Evolutionary conservation across 2,888 invertebrate genomes (phyloP).

Genomic region (Eupithecia subumbrata): DNA sequence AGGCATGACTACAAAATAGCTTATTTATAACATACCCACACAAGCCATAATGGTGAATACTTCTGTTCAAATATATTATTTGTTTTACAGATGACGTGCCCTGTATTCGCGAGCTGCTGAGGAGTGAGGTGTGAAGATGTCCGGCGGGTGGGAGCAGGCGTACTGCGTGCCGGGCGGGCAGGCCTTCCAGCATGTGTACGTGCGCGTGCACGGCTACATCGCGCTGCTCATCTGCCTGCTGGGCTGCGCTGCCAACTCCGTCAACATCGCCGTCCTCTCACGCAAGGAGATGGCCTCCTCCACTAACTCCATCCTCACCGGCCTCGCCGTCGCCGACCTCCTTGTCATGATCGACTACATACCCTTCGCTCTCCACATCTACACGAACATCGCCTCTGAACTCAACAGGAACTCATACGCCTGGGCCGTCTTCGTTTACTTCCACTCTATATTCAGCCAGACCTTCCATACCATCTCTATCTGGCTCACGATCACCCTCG

Average conservation of each 20-base stretch:
- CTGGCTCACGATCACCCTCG: slow-evolving; percentile 95
- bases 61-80: not conserved
- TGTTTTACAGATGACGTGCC: slow-evolving; percentile 39
- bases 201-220: slow-evolving; percentile 91
- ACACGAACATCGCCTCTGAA: slow-evolving; percentile 83
- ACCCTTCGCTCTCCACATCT: slow-evolving; percentile 92
- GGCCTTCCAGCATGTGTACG: slow-evolving; percentile 86
- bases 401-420: slow-evolving; percentile 84
- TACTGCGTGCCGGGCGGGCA: slow-evolving; percentile 83
- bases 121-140: slow-evolving; percentile 46
- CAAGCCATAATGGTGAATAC: not conserved
- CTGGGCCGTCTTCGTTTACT: slow-evolving; percentile 92
- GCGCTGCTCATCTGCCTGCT: slow-evolving; percentile 94
- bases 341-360: slow-evolving; percentile 97
- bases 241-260: slow-evolving; percentile 93
- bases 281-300: slow-evolving; percentile 95
- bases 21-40: slow-evolving; percentile 3
- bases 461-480: slow-evolving; percentile 95
- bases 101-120: slow-evolving; percentile 5
- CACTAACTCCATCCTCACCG: slow-evolving; percentile 96
- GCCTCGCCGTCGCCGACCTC: slow-evolving; percentile 95
- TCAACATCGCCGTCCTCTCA: slow-evolving; percentile 95
- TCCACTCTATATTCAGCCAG: slow-evolving; percentile 95
- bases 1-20: not conserved
- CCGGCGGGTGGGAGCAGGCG: slow-evolving; percentile 52